Evolutionary conservation across 2,888 invertebrate genomes (phyloP).

Genomic region (Formica aserva): DNA sequence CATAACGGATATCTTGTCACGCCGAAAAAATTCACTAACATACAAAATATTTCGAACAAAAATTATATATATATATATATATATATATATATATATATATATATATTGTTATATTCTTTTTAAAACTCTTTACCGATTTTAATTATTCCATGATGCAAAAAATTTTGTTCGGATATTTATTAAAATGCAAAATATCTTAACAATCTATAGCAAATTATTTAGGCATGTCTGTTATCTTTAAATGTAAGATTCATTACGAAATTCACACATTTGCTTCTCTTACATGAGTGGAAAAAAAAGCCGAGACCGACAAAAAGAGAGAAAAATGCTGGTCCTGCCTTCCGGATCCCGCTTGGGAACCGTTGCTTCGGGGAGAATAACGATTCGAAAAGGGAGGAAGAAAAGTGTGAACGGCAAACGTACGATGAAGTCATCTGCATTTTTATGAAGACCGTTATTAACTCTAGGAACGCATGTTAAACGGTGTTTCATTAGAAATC

Average conservation of each 20-base stretch:
- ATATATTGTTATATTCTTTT: background rate
- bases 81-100: background rate
- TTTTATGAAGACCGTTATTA: slow-evolving; percentile 36
- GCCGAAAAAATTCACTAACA: too few relatives aligned
- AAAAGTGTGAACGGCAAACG: background rate
- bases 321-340: slow-evolving; percentile 6
- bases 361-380: slow-evolving; percentile 36
- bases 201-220: background rate
- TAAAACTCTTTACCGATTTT: background rate
- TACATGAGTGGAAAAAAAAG: slow-evolving; percentile 29
- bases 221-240: background rate
- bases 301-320: background rate
- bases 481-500: background rate
- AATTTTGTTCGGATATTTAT: background rate
- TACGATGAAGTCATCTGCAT: slow-evolving; percentile 19
- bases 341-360: slow-evolving; percentile 59
- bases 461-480: background rate
- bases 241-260: background rate
- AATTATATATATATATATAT: background rate
- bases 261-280: slow-evolving; percentile 10
- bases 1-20: too few relatives aligned
- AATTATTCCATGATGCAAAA: background rate
- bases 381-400: slow-evolving; percentile 53
- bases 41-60: background rate
- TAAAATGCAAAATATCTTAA: background rate